phyloP scores from a whole-genome alignment of 2,797 vertebrate species.

The Streptopelia turtur region DNA sequence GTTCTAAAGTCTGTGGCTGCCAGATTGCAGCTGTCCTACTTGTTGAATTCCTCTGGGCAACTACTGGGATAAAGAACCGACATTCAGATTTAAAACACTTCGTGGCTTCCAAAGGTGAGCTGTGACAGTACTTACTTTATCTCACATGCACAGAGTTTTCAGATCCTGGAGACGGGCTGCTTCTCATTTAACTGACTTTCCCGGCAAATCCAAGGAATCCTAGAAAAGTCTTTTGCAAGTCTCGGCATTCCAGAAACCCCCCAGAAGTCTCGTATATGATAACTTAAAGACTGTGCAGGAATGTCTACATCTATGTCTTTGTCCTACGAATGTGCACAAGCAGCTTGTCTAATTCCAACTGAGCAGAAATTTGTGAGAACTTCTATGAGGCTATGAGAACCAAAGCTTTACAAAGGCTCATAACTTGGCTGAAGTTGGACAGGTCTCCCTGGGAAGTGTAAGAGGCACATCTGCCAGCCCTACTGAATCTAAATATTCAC shows the following conservation, averaged over 20 bases:
- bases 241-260: neutral
- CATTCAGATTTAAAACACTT: neutral
- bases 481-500: neutral
- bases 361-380: neutral
- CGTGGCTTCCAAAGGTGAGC: neutral
- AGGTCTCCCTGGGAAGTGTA: neutral
- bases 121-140: neutral
- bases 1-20: neutral
- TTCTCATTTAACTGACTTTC: neutral
- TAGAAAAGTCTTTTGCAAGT: neutral
- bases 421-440: neutral
- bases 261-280: neutral
- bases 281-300: neutral
- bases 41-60: neutral
- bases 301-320: neutral
- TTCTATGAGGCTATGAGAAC: neutral
- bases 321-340: neutral
- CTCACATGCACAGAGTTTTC: neutral
- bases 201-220: neutral
- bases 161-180: neutral
- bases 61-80: neutral
- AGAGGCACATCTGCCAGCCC: neutral
- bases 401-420: neutral
- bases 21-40: neutral
- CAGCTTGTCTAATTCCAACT: neutral